Evolutionary conservation across 2,113 vertebrate species (phyloP).

Genomic region (Esox niger): DNA sequence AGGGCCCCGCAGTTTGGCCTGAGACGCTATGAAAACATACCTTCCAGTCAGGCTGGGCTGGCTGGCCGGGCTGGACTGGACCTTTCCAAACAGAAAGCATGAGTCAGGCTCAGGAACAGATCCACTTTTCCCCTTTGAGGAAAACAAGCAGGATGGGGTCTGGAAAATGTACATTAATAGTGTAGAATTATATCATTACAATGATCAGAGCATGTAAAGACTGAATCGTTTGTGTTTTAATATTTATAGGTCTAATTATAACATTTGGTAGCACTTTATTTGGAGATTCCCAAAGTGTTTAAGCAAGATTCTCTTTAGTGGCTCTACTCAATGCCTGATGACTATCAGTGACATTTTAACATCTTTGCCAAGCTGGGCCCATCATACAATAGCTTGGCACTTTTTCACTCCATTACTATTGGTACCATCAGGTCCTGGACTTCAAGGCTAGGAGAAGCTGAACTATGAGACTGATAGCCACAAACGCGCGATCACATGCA

Average conservation of each 20-base stretch:
- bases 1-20: constrained; percentile 70
- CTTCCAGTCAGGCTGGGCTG: constrained; percentile 46
- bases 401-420: too few species aligned
- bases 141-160: constrained; percentile 56
- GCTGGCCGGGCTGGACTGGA: constrained; percentile 46
- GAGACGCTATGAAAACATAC: constrained; percentile 70
- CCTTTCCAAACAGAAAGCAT: constrained; percentile 71
- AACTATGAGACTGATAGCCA: too few species aligned
- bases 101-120: constrained; percentile 67
- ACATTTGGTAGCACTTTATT: too few species aligned
- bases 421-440: too few species aligned
- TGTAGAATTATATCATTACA: not conserved
- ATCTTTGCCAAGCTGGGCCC: too few species aligned
- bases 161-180: constrained; percentile 54
- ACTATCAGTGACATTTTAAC: too few species aligned
- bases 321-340: not conserved
- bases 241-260: not conserved
- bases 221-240: not conserved
- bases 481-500: too few species aligned
- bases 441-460: too few species aligned
- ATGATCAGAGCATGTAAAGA: constrained; percentile 2
- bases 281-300: too few species aligned
- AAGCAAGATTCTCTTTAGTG: too few species aligned
- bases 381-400: too few species aligned
- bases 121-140: constrained; percentile 49